Percentiles rank a stretch among this genome's conserved stretches.
Evolutionary conservation across 2,113 vertebrate genomes (phyloP).

Genomic region (Synodontis membranacea): DNA sequence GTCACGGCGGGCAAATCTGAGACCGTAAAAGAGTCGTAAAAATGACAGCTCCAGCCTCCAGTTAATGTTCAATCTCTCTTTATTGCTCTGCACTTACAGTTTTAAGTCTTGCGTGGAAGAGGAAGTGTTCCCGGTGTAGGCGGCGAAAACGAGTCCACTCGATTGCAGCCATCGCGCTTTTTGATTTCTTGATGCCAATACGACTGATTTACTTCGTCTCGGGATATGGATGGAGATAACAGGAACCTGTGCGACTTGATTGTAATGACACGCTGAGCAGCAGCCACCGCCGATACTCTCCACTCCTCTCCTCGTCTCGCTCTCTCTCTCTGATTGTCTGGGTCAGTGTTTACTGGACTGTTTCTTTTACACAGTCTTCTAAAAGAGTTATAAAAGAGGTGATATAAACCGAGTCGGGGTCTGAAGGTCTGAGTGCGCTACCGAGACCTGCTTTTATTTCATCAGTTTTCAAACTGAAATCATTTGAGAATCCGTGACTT

Average conservation of each 20-base stretch:
- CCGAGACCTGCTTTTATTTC: slow-evolving; percentile 2
- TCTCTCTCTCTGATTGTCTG: slow-evolving; percentile 9
- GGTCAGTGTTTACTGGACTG: slow-evolving; percentile 37
- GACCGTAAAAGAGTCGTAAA: slow-evolving; percentile 40
- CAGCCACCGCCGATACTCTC: background rate
- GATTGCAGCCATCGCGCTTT: slow-evolving; percentile 11
- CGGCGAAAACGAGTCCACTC: slow-evolving; percentile 2
- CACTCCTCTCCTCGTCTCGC: background rate
- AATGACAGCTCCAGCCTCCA: slow-evolving; percentile 31
- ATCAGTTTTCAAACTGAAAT: background rate
- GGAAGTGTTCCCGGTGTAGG: slow-evolving; percentile 10
- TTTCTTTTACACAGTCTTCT: background rate
- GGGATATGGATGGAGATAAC: slow-evolving; percentile 23
- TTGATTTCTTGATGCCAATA: slow-evolving; percentile 16
- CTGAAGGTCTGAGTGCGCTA: background rate
- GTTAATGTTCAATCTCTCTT: slow-evolving; percentile 42
- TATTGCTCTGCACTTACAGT: slow-evolving; percentile 30
- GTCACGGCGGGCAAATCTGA: slow-evolving; percentile 37
- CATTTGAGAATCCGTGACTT: background rate
- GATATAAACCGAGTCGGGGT: background rate
- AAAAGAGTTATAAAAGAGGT: background rate
- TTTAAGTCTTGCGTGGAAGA: slow-evolving; percentile 34
- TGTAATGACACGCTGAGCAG: slow-evolving; percentile 17
- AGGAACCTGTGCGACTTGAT: slow-evolving; percentile 9
- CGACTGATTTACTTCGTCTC: slow-evolving; percentile 32